Conservation (phyloP, 1,140 invertebrate species). For the Leucophenga varia region DNA sequence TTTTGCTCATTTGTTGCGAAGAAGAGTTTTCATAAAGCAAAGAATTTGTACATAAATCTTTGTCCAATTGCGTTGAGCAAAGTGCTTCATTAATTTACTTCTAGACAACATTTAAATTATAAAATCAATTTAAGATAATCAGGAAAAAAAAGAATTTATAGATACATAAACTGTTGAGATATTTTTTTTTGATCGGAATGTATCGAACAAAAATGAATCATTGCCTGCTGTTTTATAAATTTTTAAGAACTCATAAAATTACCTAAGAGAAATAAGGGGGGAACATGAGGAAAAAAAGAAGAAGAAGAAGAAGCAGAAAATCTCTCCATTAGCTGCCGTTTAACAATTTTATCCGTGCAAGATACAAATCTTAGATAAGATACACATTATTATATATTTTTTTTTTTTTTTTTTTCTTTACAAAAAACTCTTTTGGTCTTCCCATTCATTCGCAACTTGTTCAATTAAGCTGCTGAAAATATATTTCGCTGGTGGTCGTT, state of each 20-base stretch:
- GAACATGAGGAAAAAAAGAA: background rate
- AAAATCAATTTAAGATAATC: background rate
- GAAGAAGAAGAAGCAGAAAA: constrained; percentile 19
- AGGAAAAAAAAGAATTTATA: background rate
- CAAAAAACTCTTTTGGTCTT: background rate
- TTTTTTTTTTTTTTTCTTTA: too few species aligned
- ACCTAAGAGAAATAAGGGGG: background rate
- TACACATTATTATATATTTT: too few species aligned
- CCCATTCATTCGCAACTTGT: too few species aligned
- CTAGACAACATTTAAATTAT: too few species aligned
- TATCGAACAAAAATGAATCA: too few species aligned
- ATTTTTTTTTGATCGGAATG: background rate
- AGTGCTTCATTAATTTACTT: too few species aligned
- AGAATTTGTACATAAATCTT: too few species aligned
- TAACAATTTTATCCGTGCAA: constrained; percentile 46
- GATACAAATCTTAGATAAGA: constrained; percentile 52
- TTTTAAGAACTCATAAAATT: too few species aligned
- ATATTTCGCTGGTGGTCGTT: too few species aligned
- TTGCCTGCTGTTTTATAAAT: constrained; percentile 29
- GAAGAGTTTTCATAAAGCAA: too few species aligned
- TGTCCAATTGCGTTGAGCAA: too few species aligned
- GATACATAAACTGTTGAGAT: background rate
- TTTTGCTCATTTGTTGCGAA: background rate
- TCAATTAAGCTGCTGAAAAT: too few species aligned
- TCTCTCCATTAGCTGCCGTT: constrained; percentile 50